phyloP scores from a whole-genome alignment of 1,140 invertebrate genomes.

The Drosophila busckii region DNA sequence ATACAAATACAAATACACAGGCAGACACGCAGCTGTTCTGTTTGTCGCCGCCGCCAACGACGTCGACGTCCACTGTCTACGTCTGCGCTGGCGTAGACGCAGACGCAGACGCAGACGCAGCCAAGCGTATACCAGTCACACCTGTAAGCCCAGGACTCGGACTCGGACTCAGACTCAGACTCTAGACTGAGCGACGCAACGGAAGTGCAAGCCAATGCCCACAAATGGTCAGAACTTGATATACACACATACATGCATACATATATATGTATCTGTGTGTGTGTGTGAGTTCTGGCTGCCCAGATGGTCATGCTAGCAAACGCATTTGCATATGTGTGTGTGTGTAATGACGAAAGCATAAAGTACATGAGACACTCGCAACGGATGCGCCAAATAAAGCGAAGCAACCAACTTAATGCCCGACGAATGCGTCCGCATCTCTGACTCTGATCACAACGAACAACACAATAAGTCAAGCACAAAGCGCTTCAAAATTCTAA shows the following conservation, averaged over 20 bases:
- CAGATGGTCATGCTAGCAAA: too few species aligned
- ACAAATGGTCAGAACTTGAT: conserved; percentile 63
- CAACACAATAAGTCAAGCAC: too few species aligned
- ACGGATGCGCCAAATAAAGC: conserved; percentile 38
- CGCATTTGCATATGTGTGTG: not conserved
- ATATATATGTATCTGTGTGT: not conserved
- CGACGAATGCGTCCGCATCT: too few species aligned
- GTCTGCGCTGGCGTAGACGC: not conserved
- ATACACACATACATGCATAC: conserved; percentile 12
- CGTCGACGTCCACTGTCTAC: conserved; percentile 26
- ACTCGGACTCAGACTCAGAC: conserved; percentile 11
- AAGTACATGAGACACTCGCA: conserved; percentile 14
- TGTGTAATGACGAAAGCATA: conserved; percentile 8
- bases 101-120: not conserved
- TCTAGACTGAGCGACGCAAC: conserved; percentile 18
- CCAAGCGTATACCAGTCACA: conserved; percentile 31
- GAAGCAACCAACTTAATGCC: conserved; percentile 13
- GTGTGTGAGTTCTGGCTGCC: conserved; percentile 9
- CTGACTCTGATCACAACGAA: too few species aligned
- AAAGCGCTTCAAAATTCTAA: too few species aligned
- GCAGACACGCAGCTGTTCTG: conserved; percentile 49
- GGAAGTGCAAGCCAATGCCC: conserved; percentile 69
- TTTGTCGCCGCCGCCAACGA: conserved; percentile 5
- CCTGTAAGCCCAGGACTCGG: conserved; percentile 37
- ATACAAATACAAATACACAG: not conserved